Conservation (phyloP, 1,140 invertebrate genomes). For the Oreohelix idahoensis region DNA sequence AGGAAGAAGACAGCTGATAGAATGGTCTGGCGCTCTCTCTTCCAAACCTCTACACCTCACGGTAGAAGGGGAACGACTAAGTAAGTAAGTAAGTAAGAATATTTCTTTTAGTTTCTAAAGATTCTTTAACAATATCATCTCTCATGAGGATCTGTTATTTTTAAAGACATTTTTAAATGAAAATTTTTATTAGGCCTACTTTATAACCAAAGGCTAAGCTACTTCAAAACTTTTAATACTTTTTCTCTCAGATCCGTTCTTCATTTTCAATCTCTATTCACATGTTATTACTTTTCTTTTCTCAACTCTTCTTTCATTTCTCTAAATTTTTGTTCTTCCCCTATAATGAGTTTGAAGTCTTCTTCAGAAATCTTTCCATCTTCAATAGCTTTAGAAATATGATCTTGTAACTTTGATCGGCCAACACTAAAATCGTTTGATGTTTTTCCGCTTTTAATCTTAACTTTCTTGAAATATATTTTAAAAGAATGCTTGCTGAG, state of each 20-base stretch:
- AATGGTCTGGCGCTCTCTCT: no score
- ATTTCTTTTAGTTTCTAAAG: conserved; percentile 1
- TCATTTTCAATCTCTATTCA: no score
- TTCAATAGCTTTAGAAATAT: conserved; percentile 6
- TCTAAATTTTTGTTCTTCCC: neutral
- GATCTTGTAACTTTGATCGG: neutral
- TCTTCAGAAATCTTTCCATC: conserved; percentile 5
- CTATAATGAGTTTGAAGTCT: neutral
- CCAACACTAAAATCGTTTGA: neutral
- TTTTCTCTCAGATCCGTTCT: no score
- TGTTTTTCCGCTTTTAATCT: neutral
- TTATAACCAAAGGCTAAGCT: no score
- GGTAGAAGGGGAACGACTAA: no score
- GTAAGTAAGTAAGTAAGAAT: no score
- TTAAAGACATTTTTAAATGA: conserved; percentile 2
- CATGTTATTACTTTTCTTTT: no score
- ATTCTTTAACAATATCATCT: neutral
- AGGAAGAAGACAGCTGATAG: no score
- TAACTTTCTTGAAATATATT: neutral
- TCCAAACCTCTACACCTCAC: no score
- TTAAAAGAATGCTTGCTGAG: neutral
- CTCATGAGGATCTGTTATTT: neutral
- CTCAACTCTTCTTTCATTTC: neutral
- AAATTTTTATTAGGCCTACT: no score
- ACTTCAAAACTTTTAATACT: no score